phyloP scores from a whole-genome alignment of 1,140 invertebrate genomes.

The Ylistrum balloti region DNA sequence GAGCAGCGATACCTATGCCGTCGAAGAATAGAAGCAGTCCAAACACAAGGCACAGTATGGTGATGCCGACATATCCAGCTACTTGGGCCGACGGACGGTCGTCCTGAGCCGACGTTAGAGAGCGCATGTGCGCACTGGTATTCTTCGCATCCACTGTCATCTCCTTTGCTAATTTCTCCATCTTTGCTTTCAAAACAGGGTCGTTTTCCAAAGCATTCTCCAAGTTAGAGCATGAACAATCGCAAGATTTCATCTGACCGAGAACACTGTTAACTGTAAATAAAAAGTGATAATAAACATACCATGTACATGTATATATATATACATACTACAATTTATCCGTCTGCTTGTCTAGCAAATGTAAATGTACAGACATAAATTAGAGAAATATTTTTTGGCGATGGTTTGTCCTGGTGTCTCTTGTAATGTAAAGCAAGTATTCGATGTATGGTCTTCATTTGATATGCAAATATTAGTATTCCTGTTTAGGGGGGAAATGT shows the following conservation, averaged over 20 bases:
- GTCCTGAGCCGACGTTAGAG: constrained; percentile 48
- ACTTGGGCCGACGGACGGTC: constrained; percentile 55
- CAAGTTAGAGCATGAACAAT: constrained; percentile 45
- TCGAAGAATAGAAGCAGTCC: constrained; percentile 53
- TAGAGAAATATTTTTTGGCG: too few relatives aligned
- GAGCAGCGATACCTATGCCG: not conserved
- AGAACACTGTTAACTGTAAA: not conserved
- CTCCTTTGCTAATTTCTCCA: constrained; percentile 50
- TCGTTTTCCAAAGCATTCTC: constrained; percentile 42
- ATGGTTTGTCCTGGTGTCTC: too few relatives aligned
- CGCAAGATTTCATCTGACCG: constrained; percentile 41
- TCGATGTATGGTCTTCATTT: too few relatives aligned
- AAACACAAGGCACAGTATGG: constrained; percentile 43
- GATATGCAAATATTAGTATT: too few relatives aligned
- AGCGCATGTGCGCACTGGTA: constrained; percentile 50
- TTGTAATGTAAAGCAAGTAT: too few relatives aligned
- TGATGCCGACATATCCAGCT: constrained; percentile 51
- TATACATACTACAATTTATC: too few relatives aligned
- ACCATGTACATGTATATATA: not conserved
- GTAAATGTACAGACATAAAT: too few relatives aligned
- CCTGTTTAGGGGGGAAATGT: too few relatives aligned
- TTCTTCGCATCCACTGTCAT: constrained; percentile 50
- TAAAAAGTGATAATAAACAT: not conserved
- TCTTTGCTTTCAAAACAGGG: constrained; percentile 51
- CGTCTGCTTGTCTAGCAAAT: too few relatives aligned